phyloP scores from a whole-genome alignment of 2,888 invertebrate species.

The Leptinotarsa juncta region DNA sequence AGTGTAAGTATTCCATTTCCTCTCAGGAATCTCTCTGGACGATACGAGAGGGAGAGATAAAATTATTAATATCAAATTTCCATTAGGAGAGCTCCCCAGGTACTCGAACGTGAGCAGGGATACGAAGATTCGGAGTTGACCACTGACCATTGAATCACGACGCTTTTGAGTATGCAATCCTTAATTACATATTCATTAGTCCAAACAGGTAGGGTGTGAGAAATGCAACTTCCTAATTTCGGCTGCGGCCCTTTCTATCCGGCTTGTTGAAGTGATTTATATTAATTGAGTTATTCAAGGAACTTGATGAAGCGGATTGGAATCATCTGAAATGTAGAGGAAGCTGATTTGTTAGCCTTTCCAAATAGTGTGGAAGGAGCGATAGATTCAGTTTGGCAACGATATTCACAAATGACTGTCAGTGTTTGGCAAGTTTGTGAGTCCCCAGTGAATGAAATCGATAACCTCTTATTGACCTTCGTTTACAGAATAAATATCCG shows the following conservation, averaged over 20 bases:
- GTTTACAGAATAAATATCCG: too few relatives aligned
- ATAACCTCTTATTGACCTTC: too few relatives aligned
- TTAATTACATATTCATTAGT: conserved; percentile 8
- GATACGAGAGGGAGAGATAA: neutral
- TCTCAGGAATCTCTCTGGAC: neutral
- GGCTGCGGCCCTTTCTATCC: neutral
- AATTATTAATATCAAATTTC: conserved; percentile 15
- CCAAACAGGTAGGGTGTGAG: conserved; percentile 5
- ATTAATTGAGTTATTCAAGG: neutral
- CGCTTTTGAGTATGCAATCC: neutral
- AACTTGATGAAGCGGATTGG: neutral
- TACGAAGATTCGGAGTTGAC: neutral
- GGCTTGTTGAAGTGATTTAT: neutral
- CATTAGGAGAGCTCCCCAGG: conserved; percentile 1
- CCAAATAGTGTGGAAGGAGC: neutral
- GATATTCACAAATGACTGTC: too few relatives aligned
- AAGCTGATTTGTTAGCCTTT: neutral
- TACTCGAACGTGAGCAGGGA: neutral
- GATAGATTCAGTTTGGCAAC: neutral
- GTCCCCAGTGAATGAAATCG: too few relatives aligned
- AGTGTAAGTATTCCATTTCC: conserved; percentile 2
- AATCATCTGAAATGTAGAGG: neutral
- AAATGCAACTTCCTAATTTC: neutral
- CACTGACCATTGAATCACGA: neutral
- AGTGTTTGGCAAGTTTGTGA: too few relatives aligned